These are phyloP conservation scores for Nemurella pictetii DNA, from an alignment of 2,888 invertebrate genomes.

Conservation along the genomic window DNA sequence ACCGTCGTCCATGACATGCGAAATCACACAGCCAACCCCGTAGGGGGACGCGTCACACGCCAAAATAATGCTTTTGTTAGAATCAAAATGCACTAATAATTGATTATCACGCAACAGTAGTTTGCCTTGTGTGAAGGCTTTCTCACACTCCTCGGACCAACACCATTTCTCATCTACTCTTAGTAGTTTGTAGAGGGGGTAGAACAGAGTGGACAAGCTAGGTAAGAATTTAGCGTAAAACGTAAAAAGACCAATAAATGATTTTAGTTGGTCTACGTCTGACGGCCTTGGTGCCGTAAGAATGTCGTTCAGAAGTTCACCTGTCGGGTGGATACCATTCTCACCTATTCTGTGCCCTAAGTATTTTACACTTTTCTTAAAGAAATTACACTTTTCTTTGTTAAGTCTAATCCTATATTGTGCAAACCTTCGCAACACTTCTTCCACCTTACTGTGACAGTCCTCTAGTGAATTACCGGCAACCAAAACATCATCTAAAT, in stretches of 20 bases:
- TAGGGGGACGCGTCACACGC: slow-evolving; percentile 43
- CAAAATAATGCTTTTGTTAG: slow-evolving; percentile 37
- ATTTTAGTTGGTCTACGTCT: slow-evolving; percentile 39
- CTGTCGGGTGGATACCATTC: slow-evolving; percentile 39
- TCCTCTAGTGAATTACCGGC: not conserved
- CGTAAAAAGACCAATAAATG: slow-evolving; percentile 44
- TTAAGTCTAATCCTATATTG: slow-evolving; percentile 33
- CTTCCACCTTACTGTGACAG: slow-evolving; percentile 1
- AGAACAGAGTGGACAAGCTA: slow-evolving; percentile 42
- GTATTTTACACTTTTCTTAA: slow-evolving; percentile 32
- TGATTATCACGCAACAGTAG: slow-evolving; percentile 37
- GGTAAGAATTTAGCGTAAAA: slow-evolving; percentile 46
- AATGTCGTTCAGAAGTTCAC: slow-evolving; percentile 39
- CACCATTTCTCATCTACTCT: slow-evolving; percentile 42
- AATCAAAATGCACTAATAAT: slow-evolving; percentile 39
- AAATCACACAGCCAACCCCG: slow-evolving; percentile 47
- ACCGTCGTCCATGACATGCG: slow-evolving; percentile 43
- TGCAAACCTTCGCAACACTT: slow-evolving; percentile 21
- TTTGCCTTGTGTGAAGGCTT: slow-evolving; percentile 45
- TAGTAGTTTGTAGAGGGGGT: slow-evolving; percentile 44
- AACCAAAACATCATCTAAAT: not conserved
- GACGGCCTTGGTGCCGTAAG: slow-evolving; percentile 34
- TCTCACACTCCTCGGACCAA: slow-evolving; percentile 44
- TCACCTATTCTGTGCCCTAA: slow-evolving; percentile 40
- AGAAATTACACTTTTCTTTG: slow-evolving; percentile 42